Evolutionary conservation across 2,797 vertebrate genomes (phyloP).

Genomic region (Sebastes ruberrimus): DNA sequence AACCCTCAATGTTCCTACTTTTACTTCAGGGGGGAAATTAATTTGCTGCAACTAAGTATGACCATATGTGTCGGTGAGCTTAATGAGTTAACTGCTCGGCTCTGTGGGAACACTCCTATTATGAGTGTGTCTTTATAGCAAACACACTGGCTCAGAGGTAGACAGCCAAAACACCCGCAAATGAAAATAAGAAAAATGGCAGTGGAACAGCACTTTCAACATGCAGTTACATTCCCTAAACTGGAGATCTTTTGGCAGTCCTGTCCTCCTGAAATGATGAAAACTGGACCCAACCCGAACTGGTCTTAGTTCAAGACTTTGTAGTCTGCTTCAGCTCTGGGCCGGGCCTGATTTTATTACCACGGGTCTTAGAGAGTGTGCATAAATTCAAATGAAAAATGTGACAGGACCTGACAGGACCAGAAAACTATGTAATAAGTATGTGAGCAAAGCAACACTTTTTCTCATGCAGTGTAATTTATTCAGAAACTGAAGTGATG

Average conservation of each 20-base stretch:
- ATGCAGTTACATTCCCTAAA: slow-evolving; percentile 9
- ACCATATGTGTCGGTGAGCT: slow-evolving; percentile 57
- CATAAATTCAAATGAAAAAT: slow-evolving; percentile 12
- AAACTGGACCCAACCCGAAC: slow-evolving; percentile 9
- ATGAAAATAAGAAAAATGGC: slow-evolving; percentile 26
- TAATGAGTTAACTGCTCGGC: slow-evolving; percentile 58
- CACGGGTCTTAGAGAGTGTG: background rate
- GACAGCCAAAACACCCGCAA: slow-evolving; percentile 42
- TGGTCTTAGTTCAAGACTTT: slow-evolving; percentile 19
- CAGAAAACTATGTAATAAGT: background rate
- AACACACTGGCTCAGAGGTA: slow-evolving; percentile 36
- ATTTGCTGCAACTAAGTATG: slow-evolving; percentile 38
- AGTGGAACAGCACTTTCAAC: slow-evolving; percentile 17
- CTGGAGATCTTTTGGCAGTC: slow-evolving; percentile 8
- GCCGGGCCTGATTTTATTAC: slow-evolving; percentile 14
- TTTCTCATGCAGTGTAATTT: background rate
- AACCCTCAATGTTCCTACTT: slow-evolving; percentile 44
- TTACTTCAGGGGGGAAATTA: slow-evolving; percentile 40
- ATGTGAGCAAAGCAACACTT: background rate
- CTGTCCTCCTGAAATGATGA: background rate
- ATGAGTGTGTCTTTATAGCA: slow-evolving; percentile 44
- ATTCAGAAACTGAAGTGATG: background rate
- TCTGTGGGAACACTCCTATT: slow-evolving; percentile 44
- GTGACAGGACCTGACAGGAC: background rate
- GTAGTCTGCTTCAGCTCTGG: slow-evolving; percentile 8